These are phyloP conservation scores for Zapornia atra DNA, from an alignment of 2,113 vertebrate species.

Conservation along the genomic window DNA sequence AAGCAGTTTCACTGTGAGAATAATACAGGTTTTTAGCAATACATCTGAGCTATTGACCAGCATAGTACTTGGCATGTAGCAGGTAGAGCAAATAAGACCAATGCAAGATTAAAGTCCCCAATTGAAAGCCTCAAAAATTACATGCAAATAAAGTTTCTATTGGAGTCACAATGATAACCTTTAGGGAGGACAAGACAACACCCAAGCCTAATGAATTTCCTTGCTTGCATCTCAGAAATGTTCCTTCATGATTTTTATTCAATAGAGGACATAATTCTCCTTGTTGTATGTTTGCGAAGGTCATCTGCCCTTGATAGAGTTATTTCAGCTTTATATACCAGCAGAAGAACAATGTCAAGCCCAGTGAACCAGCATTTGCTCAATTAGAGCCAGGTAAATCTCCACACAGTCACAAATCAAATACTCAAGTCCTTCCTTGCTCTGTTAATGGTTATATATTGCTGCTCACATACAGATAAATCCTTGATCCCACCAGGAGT, in stretches of 20 bases:
- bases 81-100: neutral
- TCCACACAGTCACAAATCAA: constrained; percentile 16
- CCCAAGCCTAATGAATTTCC: neutral
- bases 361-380: constrained; percentile 43
- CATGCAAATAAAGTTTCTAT: neutral
- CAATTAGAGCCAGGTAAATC: constrained; percentile 37
- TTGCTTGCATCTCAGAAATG: neutral
- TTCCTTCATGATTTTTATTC: constrained; percentile 9
- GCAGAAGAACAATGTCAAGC: constrained; percentile 34
- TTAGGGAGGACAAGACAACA: neutral
- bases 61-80: neutral
- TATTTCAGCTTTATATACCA: constrained; percentile 34
- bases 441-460: constrained; percentile 1
- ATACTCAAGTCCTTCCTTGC: neutral
- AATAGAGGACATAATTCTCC: neutral
- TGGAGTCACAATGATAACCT: neutral
- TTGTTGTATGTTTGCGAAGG: constrained; percentile 15
- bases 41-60: neutral
- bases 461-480: neutral
- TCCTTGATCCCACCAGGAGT: neutral
- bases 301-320: constrained; percentile 26
- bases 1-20: neutral
- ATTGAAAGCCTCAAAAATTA: neutral
- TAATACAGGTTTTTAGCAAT: neutral
- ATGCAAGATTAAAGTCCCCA: neutral